Evolutionary conservation across 1,140 invertebrate genomes (phyloP), one percentile per base, ranked within the genome.

Genomic region (Leptopilina clavipes): DNA sequence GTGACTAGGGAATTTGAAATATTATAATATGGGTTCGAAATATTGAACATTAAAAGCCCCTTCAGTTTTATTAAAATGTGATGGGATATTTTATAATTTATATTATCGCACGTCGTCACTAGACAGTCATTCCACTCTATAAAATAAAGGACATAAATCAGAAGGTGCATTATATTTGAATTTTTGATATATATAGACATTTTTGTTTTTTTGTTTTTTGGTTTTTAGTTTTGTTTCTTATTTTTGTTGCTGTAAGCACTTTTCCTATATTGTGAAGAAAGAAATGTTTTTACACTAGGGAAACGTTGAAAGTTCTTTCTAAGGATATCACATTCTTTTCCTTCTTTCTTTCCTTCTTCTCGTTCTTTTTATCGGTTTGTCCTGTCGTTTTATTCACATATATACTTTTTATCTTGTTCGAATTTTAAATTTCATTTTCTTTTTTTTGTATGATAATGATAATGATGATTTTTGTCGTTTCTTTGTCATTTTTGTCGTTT

Each of bases 281-380:
- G 18, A 54, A 54, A 54, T 54, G 18, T 18, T 54, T 17, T 54
- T 54, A 54, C 52, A 54, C 52, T 11, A 19, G 52, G 52, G 52
- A 54, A 54, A 17, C 18, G 5, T 18, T 54, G 17, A 17, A 19
- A 10, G 7, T 54, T 18, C 19, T 54, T 54, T 54, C 10, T 54
- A 54, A 19, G n/a, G 37, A 40, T 40, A 40, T 31, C 25, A 40
- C 9, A 40, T 40, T 8, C 37, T 8, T 40, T n/a, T 40, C 25
- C 5, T 54, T 19, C 52, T 19, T 19, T 17, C n/a, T 54, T 18
- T 18, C 17, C 18, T 19, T 9, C 18, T 18, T 19, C 17, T 10
- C 18, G 17, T 54, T 54, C 19, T 54, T 18, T 18, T 17, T 54
- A 19, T 19, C 37, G 37, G 37, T 6, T 40, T 40, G 3, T 40